Evolutionary conservation across 2,888 invertebrate genomes (phyloP), one percentile per base, ranked within the genome.

Genomic region (Ectemnius lituratus): DNA sequence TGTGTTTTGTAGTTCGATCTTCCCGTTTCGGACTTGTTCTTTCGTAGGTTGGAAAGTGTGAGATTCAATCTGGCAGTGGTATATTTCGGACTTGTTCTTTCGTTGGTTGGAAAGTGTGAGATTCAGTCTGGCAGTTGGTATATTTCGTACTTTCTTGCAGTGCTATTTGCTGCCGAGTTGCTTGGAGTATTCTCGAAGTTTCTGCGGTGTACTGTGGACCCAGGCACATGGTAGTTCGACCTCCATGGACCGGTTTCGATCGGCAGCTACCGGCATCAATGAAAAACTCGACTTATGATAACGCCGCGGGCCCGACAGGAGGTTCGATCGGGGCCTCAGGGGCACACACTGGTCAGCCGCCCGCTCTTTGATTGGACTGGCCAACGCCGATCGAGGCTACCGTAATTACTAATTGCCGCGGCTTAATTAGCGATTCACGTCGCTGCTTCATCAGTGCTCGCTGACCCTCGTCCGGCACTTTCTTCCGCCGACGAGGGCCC

Each of bases 321-420:
- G 70, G 65, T 56, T 69, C 71, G 70, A 66, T 37, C 64, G 62
- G 57, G 45, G 27, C 56, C 57, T 20, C 45, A 64, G 57, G 52
- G 49, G 59, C 61, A 52, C 61, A 52, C 59, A 14, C 52, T 14
- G 47, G 20, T 5, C 23, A 52, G 18, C 57, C 57, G 56, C 27
- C 28, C 57, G 49, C 70, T 67, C 72, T 76, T 70, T 77, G 76
- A 78, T 80, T 76, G 75, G 61, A 52, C 52, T 59, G n/a, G 52
- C 14, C 16, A 67, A 73, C 68, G 65, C 59, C 63, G 75, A 70
- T 62, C 80, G 70, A 67, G 61, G 73, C 85, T 85, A 83, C 86
- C 81, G 86, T 89, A 88, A 89, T 89, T 89, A 88, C 86, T 86
- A 89, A 88, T 89, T 88, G 88, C 87, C 85, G 81, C 82, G 76